phyloP scores from a whole-genome alignment of 2,888 invertebrate species.

The Noctua comes region DNA sequence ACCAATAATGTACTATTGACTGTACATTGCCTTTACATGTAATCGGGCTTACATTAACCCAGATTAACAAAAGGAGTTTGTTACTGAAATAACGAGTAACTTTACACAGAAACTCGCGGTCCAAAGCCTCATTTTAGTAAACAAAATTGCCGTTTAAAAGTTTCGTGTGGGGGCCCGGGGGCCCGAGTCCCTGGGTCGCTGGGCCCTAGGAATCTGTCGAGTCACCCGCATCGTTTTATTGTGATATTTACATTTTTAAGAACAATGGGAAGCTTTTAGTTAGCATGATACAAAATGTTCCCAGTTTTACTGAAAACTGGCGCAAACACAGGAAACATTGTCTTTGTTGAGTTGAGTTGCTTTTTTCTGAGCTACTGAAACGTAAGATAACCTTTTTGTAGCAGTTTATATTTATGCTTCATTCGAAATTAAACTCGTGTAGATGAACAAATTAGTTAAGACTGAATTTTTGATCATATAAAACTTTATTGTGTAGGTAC shows the following conservation, averaged over 20 bases:
- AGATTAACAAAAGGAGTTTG: constrained; percentile 25
- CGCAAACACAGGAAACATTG: neutral
- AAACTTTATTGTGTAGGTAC: neutral
- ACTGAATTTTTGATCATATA: neutral
- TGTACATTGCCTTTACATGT: neutral
- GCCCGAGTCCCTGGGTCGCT: neutral
- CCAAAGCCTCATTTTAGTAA: constrained; percentile 13
- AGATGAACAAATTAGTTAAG: neutral
- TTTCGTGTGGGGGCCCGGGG: constrained; percentile 6
- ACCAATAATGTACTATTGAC: neutral
- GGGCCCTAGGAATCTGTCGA: constrained; percentile 20
- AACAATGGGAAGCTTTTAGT: constrained; percentile 27
- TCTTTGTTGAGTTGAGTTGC: neutral
- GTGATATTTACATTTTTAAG: constrained; percentile 2
- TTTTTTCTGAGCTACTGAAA: neutral
- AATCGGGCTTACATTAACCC: too few relatives aligned
- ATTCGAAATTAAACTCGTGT: constrained; percentile 1
- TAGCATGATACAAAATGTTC: constrained; percentile 20
- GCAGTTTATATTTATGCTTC: neutral
- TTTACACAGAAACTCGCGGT: neutral
- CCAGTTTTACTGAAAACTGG: constrained; percentile 8
- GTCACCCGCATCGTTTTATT: constrained; percentile 34
- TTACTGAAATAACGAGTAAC: constrained; percentile 28
- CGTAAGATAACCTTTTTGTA: neutral
- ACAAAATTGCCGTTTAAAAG: constrained; percentile 29